Conservation (phyloP, 92 coral and sea anemone genomes). For the Scolanthus callimorphus region DNA sequence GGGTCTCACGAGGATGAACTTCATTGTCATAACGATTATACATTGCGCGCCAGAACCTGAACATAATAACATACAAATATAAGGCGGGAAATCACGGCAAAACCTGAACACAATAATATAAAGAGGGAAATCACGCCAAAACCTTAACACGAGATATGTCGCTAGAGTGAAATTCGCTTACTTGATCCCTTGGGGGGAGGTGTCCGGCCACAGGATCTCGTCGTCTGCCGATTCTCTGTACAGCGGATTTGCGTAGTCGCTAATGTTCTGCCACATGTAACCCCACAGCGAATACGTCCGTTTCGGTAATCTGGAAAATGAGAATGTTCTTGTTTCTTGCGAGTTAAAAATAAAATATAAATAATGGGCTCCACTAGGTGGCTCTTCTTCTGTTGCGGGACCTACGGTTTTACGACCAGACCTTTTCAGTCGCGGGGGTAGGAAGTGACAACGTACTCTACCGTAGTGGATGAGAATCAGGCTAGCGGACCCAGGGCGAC, state of each 20-base stretch:
- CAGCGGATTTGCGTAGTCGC: slow-evolving; percentile 93
- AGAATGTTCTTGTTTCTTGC: too few relatives aligned
- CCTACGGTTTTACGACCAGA: too few relatives aligned
- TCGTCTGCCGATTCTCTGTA: slow-evolving; percentile 60
- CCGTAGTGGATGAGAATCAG: too few relatives aligned
- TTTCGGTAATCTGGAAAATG: slow-evolving; percentile 63
- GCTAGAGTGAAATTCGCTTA: too few relatives aligned
- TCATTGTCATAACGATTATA: slow-evolving; percentile 91
- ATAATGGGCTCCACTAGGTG: too few relatives aligned
- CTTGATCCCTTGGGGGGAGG: slow-evolving; percentile 80
- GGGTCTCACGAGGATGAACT: slow-evolving; percentile 90
- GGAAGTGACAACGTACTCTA: too few relatives aligned
- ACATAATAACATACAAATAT: not conserved
- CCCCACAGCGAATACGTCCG: slow-evolving; percentile 97
- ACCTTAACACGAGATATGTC: not conserved
- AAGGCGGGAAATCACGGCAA: too few relatives aligned
- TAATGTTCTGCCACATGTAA: slow-evolving; percentile 99
- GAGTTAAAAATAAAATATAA: too few relatives aligned
- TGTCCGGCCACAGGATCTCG: slow-evolving; percentile 74
- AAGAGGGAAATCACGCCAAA: not conserved
- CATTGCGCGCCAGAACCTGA: slow-evolving; percentile 98
- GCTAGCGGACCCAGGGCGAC: too few relatives aligned
- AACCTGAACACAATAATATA: not conserved
- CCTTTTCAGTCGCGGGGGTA: too few relatives aligned
- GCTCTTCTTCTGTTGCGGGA: too few relatives aligned